Evolutionary conservation across 2,888 invertebrate species (phyloP), one percentile per base, ranked within the genome.

Genomic region (Choreutis nemorana): DNA sequence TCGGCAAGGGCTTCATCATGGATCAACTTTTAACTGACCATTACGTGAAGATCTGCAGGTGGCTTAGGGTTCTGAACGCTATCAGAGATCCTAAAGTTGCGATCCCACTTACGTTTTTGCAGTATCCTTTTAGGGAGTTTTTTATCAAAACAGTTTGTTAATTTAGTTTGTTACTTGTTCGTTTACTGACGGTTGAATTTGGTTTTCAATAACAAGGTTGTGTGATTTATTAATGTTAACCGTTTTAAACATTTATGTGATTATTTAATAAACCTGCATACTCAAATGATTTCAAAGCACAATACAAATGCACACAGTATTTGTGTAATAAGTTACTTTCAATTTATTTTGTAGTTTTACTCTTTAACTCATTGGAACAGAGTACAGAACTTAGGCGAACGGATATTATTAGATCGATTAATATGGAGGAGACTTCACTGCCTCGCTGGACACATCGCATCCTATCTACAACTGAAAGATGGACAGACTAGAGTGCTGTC

Each of bases 1-100:
- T 96, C 75, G 97, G 97, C 4, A 97, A 96, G 72, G 91, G 93
- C 29, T 97, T 97, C 57, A 83, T 94, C 28, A 82, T 86, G 14
- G 87, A 86, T 34, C 84, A 87, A 23, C 84, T 85, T 55, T 83
- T 92, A 0, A 77, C 77, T 0, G 87, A 90, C 40, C 81, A 86
- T 37, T 97, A 95, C 55, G 91, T 96, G 23, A 83, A 85, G 51
- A 95, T 93, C 71, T 91, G 95, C 48, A 81, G 94, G 34, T 86
- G 88, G 61, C 67, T 97, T 36, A 72, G 97, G 29, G 94, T 97
- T n/a, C 66, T 97, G 14, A 97, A 97, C 65, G 90, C 94, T 4
- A 84, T 97, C 3, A 72, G 96, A 24, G 87, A 92, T 59, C 85
- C 87, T 5, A 87, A 87, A 50, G 90, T 97, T 37, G 95, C 94